Conservation (phyloP, 2,113 vertebrate species). For the Chionodraco myersi region DNA sequence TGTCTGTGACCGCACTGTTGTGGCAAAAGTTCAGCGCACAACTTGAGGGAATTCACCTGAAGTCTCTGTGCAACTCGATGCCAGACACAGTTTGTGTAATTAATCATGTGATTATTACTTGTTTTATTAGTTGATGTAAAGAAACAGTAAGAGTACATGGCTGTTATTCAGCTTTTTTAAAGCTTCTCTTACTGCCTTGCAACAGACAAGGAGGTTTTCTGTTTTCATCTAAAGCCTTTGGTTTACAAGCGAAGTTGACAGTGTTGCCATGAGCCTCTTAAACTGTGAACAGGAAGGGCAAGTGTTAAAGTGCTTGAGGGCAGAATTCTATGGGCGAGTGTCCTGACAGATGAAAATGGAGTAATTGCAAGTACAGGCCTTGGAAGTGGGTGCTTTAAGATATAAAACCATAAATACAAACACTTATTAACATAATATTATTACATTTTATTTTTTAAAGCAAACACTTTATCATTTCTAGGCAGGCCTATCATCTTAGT, state of each 20-base stretch:
- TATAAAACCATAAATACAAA: conserved; percentile 8
- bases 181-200: conserved; percentile 34
- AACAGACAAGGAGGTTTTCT: conserved; percentile 37
- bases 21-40: conserved; percentile 30
- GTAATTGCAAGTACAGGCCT: conserved; percentile 13
- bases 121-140: not conserved
- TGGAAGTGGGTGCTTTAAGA: not conserved
- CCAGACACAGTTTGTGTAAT: not conserved
- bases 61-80: not conserved
- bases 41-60: not conserved
- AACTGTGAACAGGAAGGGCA: conserved; percentile 65
- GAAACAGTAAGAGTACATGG: not conserved
- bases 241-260: conserved; percentile 52
- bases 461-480: not conserved
- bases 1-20: not conserved
- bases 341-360: conserved; percentile 47
- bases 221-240: conserved; percentile 56
- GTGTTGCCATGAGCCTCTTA: conserved; percentile 55
- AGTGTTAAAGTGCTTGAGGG: conserved; percentile 44
- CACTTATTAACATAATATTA: not conserved
- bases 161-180: not conserved
- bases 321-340: conserved; percentile 37
- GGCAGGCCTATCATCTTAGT: not conserved
- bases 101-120: conserved; percentile 5
- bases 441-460: not conserved